Conservation (phyloP, 2,797 vertebrate species). For the Parauchenoglanis punctatus region DNA sequence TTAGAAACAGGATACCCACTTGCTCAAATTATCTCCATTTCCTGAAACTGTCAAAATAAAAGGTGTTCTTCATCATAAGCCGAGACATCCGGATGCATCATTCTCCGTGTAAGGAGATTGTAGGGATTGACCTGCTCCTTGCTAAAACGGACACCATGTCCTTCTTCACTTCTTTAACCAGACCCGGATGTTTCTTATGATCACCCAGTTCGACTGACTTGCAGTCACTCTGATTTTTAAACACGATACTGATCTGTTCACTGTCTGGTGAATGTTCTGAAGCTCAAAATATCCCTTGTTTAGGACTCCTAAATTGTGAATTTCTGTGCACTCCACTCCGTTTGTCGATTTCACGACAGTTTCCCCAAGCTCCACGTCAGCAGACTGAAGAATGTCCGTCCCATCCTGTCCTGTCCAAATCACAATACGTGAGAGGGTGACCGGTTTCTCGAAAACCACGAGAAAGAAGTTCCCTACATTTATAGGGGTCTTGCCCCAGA, state of each 20-base stretch:
- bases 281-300: conserved; percentile 73
- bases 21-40: not conserved
- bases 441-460: conserved; percentile 69
- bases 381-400: conserved; percentile 67
- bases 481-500: conserved; percentile 79
- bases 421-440: conserved; percentile 64
- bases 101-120: not conserved
- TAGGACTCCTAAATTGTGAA: conserved; percentile 71
- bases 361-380: conserved; percentile 78
- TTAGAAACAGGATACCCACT: not conserved
- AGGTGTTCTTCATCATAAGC: not conserved
- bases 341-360: not conserved
- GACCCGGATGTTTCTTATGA: conserved; percentile 78
- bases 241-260: conserved; percentile 66
- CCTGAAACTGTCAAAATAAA: not conserved
- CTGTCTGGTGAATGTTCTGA: conserved; percentile 41
- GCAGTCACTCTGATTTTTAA: conserved; percentile 79
- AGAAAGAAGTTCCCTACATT: conserved; percentile 71
- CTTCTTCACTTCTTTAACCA: conserved; percentile 31
- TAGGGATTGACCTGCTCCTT: not conserved
- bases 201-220: conserved; percentile 75
- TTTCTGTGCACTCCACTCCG: conserved; percentile 67
- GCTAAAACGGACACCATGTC: not conserved
- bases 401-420: conserved; percentile 76
- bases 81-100: not conserved